Base-by-base conservation (phyloP, 2,113 vertebrate genomes). In the Alectura lathami region DNA sequence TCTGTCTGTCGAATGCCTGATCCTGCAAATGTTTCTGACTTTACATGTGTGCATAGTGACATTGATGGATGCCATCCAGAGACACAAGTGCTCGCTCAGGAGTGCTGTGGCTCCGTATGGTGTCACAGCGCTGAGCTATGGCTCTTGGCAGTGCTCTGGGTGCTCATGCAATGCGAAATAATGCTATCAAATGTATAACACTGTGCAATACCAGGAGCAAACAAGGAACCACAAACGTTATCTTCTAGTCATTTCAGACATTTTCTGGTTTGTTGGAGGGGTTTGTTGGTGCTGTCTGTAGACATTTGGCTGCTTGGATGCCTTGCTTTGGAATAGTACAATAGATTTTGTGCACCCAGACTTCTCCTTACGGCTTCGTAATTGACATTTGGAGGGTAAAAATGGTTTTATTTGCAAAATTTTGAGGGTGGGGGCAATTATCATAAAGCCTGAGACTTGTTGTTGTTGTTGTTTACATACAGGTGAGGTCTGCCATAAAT, bases 401-500 rank as follows among this genome's bases (percentile, higher is more conserved):
- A 84, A 64, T 92, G 91, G 95, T 97, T 89, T 96, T 97, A 56
- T 94, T 96, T 98, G 97, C 95, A 97, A 94, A 97, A 66, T 91
- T 96, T 96, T 36, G 93, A 77, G 93, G 82, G 94, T 86, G 96
- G 97, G 83, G 91, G 91, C 91, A 83, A 96, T 97, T 97, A 95
- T 66, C 94, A 97, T 96, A 97, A 98, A 98, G 97, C 98, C 98
- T 98, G 98, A 98, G 98, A 97, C 97, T 91, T 97, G 94, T 97
- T 97, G 90, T 97, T 98, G 95, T 98, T 98, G 97, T 98, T 96
- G 97, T 98, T 98, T 98, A 93, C 96, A 98, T 97, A 96, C 98
- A 99, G 99, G 99, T 97, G 99, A 99, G 98, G 99, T 99, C 96
- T 99, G 99, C 98, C 99, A 99, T 98, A 99, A 99, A 98, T 99